Evolutionary conservation across 1,140 invertebrate genomes (phyloP).

Genomic region (Trichogramma pretiosum): DNA sequence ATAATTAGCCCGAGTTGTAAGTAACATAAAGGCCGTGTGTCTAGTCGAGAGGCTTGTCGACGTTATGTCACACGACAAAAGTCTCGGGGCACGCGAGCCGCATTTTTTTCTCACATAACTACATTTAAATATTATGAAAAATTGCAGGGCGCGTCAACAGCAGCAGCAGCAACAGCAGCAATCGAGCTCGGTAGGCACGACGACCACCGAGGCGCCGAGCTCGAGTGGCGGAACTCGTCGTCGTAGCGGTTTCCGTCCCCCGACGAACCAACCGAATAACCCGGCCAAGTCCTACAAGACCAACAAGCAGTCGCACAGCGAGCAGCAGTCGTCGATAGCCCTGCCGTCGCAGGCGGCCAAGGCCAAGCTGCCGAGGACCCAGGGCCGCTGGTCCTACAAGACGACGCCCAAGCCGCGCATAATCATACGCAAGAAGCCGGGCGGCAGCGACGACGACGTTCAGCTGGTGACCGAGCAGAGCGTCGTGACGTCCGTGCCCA

Average conservation of each 20-base stretch:
- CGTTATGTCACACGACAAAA: too few species aligned
- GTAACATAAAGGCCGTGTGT: too few species aligned
- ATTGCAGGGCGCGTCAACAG: slow-evolving; percentile 33
- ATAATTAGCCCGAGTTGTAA: too few species aligned
- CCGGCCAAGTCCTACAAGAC: slow-evolving; percentile 20
- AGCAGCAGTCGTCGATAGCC: slow-evolving; percentile 10
- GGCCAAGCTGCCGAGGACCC: slow-evolving; percentile 65
- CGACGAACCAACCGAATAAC: slow-evolving; percentile 19
- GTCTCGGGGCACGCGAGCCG: too few species aligned
- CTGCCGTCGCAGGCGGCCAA: slow-evolving; percentile 38
- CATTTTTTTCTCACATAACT: too few species aligned
- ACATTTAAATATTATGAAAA: too few species aligned
- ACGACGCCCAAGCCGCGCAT: slow-evolving; percentile 78
- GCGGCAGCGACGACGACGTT: slow-evolving; percentile 51
- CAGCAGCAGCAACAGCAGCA: neutral
- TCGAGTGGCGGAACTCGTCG: slow-evolving; percentile 29
- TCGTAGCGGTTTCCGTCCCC: slow-evolving; percentile 35
- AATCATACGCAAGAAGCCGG: slow-evolving; percentile 63
- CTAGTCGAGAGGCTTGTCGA: too few species aligned
- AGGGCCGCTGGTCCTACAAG: slow-evolving; percentile 80
- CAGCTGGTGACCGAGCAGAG: slow-evolving; percentile 26
- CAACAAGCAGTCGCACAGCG: slow-evolving; percentile 23
- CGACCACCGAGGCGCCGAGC: slow-evolving; percentile 32
- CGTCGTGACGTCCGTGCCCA: neutral
- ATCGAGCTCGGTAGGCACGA: slow-evolving; percentile 18